Base-by-base conservation (phyloP, 1,140 invertebrate species). In the Triops longicaudatus region DNA sequence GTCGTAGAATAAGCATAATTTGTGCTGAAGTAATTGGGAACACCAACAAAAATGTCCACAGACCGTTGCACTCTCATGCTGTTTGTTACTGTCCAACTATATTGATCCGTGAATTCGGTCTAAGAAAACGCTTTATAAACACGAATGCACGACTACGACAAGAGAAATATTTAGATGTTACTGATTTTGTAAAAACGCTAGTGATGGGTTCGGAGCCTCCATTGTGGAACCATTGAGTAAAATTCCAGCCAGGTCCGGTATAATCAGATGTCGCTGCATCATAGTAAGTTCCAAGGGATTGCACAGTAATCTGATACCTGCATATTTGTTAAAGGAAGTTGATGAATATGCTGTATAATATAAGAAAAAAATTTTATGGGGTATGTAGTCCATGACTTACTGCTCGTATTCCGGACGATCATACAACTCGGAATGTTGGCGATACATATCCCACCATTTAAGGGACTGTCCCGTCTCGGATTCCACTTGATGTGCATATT, bases 401-500 rank as follows among this genome's bases (percentile, higher is more conserved):
- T 3, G 50, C 14, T 63, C 50, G 50, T 63, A 63, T 63, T 63
- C 50, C 10, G 50, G 50, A 63, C 50, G 50, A 63, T 63, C 50
- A 22, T 63, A 63, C 50, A 63, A 1, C 50, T 63, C 50, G 5
- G 50, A 63, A 14, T 63, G 50, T 63, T 63, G 50, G 10, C 50
- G 50, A 14, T 63, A 63, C 50, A 63, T 63, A 14, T 63, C 50
- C 50, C 50, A 63, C 50, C 50, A 63, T 63, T 63, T 63, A 6
- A 63, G 10, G 50, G 17, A n/a, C 14, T 63, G 50, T 6, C 50
- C 50, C 14, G 9, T 22, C 14, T 63, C 50, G 14, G 50, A 63
- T 63, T 63, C 50, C 50, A 63, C 50, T 63, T 63, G 50, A 22
- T 63, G 50, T 14, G 50, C 50, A 63, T 63, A 63, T 63, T 63